Percentiles rank a stretch among this genome's conserved stretches.
Evolutionary conservation across 2,888 invertebrate species (phyloP).

Genomic region (Drosophila maculinotata): DNA sequence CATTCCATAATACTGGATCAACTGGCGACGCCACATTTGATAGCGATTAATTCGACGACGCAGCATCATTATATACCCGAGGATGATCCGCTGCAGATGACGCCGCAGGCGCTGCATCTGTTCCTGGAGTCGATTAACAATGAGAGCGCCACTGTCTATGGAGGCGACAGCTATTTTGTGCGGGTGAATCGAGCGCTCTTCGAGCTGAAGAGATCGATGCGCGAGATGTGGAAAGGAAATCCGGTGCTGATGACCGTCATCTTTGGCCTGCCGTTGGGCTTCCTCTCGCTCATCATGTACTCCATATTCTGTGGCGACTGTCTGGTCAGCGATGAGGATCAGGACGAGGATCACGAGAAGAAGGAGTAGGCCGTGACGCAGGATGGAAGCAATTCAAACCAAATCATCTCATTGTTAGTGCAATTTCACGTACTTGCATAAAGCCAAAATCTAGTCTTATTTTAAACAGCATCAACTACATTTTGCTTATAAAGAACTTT

Average conservation of each 20-base stretch:
- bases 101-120: constrained; percentile 87
- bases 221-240: constrained; percentile 96
- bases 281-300: constrained; percentile 96
- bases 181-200: constrained; percentile 92
- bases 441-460: constrained; percentile 77
- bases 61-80: constrained; percentile 97
- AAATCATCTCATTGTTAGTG: constrained; percentile 54
- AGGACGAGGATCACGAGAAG: constrained; percentile 85
- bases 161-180: constrained; percentile 92
- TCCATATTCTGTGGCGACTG: constrained; percentile 98
- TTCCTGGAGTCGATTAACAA: constrained; percentile 87
- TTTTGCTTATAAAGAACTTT: constrained; percentile 37
- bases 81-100: constrained; percentile 92
- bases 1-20: constrained; percentile 97
- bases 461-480: constrained; percentile 34
- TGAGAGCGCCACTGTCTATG: constrained; percentile 92
- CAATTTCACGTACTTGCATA: constrained; percentile 46
- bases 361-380: constrained; percentile 85
- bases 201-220: constrained; percentile 92
- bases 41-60: constrained; percentile 96
- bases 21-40: constrained; percentile 92
- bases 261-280: constrained; percentile 97
- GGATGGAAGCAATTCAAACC: constrained; percentile 2
- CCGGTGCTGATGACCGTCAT: constrained; percentile 96
- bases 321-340: constrained; percentile 94